Base-by-base conservation (phyloP, 2,113 vertebrate species). In the Tragelaphus imberbis region DNA sequence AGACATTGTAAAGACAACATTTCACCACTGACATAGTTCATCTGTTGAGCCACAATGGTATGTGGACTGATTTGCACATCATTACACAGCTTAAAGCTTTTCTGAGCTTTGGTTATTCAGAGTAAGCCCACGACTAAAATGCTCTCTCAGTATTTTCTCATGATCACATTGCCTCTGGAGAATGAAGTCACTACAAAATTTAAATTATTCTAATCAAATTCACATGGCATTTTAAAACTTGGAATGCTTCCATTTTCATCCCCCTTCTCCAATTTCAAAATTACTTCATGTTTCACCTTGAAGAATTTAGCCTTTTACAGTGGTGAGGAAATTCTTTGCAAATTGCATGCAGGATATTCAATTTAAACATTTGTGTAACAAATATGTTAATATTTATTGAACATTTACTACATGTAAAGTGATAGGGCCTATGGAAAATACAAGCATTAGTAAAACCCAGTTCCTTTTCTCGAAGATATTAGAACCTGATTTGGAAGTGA, bases 201-300 rank as follows among this genome's bases (percentile, higher is more conserved):
- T 80, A 93, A 97, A 86, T 91, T 97, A 82, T 93, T 97, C 40
- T 33, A 86, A 97, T 94, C 89, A 96, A 84, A 97, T 88, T 97
- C 77, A 95, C 21, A 97, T 98, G 97, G 92, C 89, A 75, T 96
- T 97, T 96, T 94, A n/a, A 90, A 89, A 81, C 96, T 98, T 98
- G 98, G 98, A 97, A 90, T 68, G 81, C 56, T 86, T 97, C 95
- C 98, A 96, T 88, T 92, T 79, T 97, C 47, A 90, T 81, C 65
- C 91, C 92, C 90, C 84, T 98, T 94, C 97, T 98, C 95, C 75
- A 90, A 90, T 98, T 98, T 97, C 98, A 97, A 96, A 97, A 98
- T 98, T 95, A 96, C 97, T 98, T 98, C 97, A 98, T 97, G 94
- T 92, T 97, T 97, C 97, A 98, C 98, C 98, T 98, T 98, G 97